Base-by-base conservation (phyloP, 2,888 invertebrate species). In the Noctua janthina region DNA sequence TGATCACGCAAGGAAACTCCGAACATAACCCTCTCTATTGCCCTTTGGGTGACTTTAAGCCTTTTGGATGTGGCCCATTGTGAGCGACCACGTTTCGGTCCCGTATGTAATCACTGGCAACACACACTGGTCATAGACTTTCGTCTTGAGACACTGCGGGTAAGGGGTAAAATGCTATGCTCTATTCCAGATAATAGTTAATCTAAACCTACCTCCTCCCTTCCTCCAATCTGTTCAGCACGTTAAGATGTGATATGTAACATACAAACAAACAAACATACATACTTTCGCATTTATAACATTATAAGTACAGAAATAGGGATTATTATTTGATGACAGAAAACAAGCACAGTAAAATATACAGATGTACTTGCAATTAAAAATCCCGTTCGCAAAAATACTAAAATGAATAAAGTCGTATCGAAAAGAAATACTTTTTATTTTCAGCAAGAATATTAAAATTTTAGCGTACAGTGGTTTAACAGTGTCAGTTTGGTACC, bases 371-470 rank as follows among this genome's bases (percentile, higher is more conserved):
- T 8, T 6, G 1, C 15, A 64, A 81, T 46, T 54, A 51, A 71
- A 75, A 67, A 54, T 51, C 17, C 0, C 0, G 8, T 13, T 13
- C 2, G 4, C 35, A 69, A 20, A 66, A 20, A 64, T 51, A 39
- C 23, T 5, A 39, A 75, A 51, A 66, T 35, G 11, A 29, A 39
- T 59, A 39, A 49, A 49, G 11, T 74, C 29, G 23, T 49, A 23
- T 15, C 2, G 11, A 29, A 43, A 69, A 10, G 6, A 4, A 5
- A 20, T 66, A 1, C 11, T n/a, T n/a, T 59, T 13, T 2, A 39
- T 62, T 6, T 70, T 59, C 39, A 23, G 70, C 29, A 10, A 23
- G 15, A 66, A 74, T 68, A 66, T 81, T 66, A 66, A 69, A 68
- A 62, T 35, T 76, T 68, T 39, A 43, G 54, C 2, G 10, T 72